Evolutionary conservation across 2,113 vertebrate species (phyloP), one percentile per base, ranked within the genome.

Genomic region (Microcebus griseorufus): DNA sequence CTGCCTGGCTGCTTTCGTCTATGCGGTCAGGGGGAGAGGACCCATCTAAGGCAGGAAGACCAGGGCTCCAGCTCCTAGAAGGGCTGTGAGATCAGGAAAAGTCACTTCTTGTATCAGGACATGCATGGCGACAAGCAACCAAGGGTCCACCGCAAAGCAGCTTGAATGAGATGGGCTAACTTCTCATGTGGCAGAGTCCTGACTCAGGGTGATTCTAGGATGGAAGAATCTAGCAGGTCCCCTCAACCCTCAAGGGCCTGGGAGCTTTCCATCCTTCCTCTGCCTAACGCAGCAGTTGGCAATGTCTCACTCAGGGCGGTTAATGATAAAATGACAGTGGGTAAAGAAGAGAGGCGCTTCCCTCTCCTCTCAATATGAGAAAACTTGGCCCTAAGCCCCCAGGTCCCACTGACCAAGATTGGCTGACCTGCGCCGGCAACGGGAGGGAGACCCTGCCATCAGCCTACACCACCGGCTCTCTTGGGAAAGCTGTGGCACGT

Each of bases 401-500:
- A 45, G 10, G 18, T 72, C 67, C 51, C 62, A 29, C 2, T 34
- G 45, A n/a, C 76, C 34, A 45, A 76, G 76, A 67, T 1, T 37
- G 64, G 42, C 14, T 58, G 53, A 32, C 42, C 25, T 0, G 0
- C 9, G 45, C 23, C 37, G 32, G 37, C 29, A 34, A 60, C 48
- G 20, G 22, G 3, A 73, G 32, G 23, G 9, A 58, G 62, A 39
- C 20, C 7, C 7, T 75, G 75, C 18, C 23, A 14, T 60, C 16
- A 10, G 81, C 60, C 16, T 42, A 32, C 4, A 16, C 2, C 5
- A 0, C 55, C 29, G 73, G 48, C 34, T 87, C 20, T 42, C 62
- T 17, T 39, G 58, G 75, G 60, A 13, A 20, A 53, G 55, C 18
- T 0, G 0, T 9, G 39, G 25, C 4, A 3, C 1, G 0, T n/a